Percentiles rank a stretch among this genome's conserved stretches.
Evolutionary conservation across 1,140 invertebrate species (phyloP).

Genomic region (Magallana ariakensis): DNA sequence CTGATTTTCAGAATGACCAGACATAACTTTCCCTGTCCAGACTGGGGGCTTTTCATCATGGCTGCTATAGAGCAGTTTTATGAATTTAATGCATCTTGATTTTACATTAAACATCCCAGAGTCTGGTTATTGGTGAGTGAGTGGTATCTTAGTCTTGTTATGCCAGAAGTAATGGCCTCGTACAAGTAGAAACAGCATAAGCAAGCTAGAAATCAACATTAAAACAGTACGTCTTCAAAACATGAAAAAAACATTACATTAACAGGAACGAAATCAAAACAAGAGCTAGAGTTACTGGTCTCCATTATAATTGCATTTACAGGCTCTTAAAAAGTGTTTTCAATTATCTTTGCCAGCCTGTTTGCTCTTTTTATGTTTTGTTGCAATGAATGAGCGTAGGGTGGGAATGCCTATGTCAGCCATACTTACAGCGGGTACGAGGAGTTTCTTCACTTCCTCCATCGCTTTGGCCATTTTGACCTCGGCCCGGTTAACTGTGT

Average conservation of each 20-base stretch:
- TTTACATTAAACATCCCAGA: background rate
- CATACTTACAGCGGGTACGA: conserved; percentile 84
- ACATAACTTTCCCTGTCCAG: background rate
- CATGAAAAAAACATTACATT: background rate
- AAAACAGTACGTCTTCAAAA: background rate
- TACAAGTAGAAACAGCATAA: background rate
- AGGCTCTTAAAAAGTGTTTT: background rate
- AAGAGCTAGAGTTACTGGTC: background rate
- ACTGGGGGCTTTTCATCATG: background rate
- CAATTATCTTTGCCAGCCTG: background rate
- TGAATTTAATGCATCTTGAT: conserved; percentile 4
- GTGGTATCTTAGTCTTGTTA: background rate
- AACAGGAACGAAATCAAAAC: background rate
- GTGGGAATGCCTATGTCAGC: background rate
- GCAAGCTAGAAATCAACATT: conserved; percentile 26
- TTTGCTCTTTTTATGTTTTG: background rate
- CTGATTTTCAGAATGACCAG: background rate
- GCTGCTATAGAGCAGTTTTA: background rate
- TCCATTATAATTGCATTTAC: background rate
- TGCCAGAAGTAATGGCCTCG: conserved; percentile 15
- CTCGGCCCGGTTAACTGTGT: conserved; percentile 97
- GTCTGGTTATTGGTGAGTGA: background rate
- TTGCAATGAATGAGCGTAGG: too few species aligned
- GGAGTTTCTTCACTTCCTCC: conserved; percentile 98
- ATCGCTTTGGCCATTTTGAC: conserved; percentile 96